Evolutionary conservation across 1,140 invertebrate species (phyloP), one percentile per base, ranked within the genome.

Genomic region (Drosophila sulfurigaster): DNA sequence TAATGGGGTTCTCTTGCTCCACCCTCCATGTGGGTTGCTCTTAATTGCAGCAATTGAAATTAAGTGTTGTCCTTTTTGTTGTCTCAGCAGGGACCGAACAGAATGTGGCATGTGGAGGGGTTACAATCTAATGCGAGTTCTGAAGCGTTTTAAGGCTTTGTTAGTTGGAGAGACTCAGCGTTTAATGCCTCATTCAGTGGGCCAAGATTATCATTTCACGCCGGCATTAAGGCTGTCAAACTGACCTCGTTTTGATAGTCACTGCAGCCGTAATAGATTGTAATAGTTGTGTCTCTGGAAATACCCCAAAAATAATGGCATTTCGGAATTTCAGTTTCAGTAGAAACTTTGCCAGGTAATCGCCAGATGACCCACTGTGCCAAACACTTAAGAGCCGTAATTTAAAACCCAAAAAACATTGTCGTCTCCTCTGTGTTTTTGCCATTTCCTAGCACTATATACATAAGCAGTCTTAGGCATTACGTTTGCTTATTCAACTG

Each of bases 31-130:
- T 82, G 82, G 82, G 82, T 32, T 78, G 59, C 64, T 82, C 80
- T 88, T 88, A 88, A 88, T 89, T 88, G 85, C 80, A 73, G 77
- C 83, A 88, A 88, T 89, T 88, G 80, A 88, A 88, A 88, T 83
- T 89, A 88, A 88, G 85, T 88, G 83, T 74, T 69, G 73, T 79
- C 83, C 70, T 63, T 88, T 89, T 78, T 45, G 78, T 49, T 64
- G 52, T 38, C 43, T 43, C 45, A 49, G 7, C 45, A 38, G 72
- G 59, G 35, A 13, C n/a, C 3, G 20, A 4, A 25, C 20, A 25
- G 20, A 25, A 25, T 25, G 20, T 20, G 15, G 16, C 5, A 32
- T 32, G 30, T 41, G 38, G 38, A n/a, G 56, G 15, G 30, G 30
- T 7, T 32, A 8, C 28, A 54, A 6, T 32, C 28, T 51, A 70